A percentile compares a stretch with the other conserved stretches of the same genome.
Evolutionary conservation across 2,113 vertebrate genomes (phyloP).

Genomic region (Elachura formosa): DNA sequence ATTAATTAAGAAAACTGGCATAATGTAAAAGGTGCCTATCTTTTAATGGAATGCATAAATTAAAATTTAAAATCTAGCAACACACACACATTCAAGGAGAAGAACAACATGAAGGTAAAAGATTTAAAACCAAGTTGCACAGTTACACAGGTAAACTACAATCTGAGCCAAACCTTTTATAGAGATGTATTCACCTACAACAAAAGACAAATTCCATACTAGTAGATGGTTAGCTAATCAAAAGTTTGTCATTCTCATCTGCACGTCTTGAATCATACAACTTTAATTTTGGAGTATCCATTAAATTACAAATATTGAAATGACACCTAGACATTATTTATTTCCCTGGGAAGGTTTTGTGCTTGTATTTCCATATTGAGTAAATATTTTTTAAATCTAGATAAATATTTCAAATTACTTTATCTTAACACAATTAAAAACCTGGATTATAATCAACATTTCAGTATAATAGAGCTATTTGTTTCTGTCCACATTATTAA

Average conservation of each 20-base stretch:
- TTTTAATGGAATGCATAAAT: conserved; percentile 1
- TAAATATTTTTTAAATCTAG: neutral
- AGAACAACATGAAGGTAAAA: neutral
- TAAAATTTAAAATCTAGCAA: neutral
- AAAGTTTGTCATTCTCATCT: neutral
- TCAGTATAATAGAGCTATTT: neutral
- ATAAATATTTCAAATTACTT: neutral
- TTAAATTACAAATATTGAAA: neutral
- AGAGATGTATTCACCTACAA: neutral
- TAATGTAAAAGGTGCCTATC: neutral
- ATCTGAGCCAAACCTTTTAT: neutral
- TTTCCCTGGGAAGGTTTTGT: neutral
- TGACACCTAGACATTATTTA: neutral
- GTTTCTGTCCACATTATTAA: neutral
- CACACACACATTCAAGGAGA: neutral
- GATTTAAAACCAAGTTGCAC: neutral
- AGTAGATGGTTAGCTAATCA: neutral
- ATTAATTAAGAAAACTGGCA: neutral
- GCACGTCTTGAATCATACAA: neutral
- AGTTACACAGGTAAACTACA: neutral
- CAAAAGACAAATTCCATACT: neutral
- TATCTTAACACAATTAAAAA: neutral
- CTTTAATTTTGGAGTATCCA: neutral
- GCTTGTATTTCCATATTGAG: neutral
- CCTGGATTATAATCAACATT: neutral